Percentiles rank a stretch among this genome's conserved stretches.
phyloP scores from a whole-genome alignment of 2,797 vertebrate genomes.

The Notamacropus eugenii region DNA sequence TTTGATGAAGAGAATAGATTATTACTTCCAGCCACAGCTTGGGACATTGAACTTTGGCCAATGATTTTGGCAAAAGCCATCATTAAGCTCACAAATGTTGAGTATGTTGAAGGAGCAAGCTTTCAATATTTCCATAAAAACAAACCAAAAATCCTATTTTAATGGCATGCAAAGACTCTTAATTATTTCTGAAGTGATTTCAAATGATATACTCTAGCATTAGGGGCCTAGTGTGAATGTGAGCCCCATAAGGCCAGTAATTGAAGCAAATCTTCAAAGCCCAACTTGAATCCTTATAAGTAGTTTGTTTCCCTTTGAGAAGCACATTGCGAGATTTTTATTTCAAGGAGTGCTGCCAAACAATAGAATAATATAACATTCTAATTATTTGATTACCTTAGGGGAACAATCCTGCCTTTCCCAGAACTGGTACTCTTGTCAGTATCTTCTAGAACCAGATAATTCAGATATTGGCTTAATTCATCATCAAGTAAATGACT shows the following conservation, averaged over 20 bases:
- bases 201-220: neutral
- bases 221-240: neutral
- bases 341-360: neutral
- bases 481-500: neutral
- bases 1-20: slow-evolving; percentile 91
- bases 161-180: neutral
- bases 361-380: neutral
- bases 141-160: neutral
- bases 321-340: neutral
- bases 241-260: neutral
- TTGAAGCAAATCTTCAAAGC: slow-evolving; percentile 36
- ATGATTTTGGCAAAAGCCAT: slow-evolving; percentile 95
- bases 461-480: neutral
- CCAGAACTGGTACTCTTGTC: neutral
- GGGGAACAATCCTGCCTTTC: neutral
- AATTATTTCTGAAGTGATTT: neutral
- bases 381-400: neutral
- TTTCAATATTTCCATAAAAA: slow-evolving; percentile 7
- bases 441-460: slow-evolving; percentile 16
- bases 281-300: neutral
- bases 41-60: slow-evolving; percentile 94
- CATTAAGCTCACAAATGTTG: slow-evolving; percentile 92
- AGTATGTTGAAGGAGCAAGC: slow-evolving; percentile 87
- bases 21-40: slow-evolving; percentile 91
- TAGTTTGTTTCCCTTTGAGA: neutral